Base-by-base conservation (phyloP, 2,797 vertebrate species). In the Sebastes goodei region DNA sequence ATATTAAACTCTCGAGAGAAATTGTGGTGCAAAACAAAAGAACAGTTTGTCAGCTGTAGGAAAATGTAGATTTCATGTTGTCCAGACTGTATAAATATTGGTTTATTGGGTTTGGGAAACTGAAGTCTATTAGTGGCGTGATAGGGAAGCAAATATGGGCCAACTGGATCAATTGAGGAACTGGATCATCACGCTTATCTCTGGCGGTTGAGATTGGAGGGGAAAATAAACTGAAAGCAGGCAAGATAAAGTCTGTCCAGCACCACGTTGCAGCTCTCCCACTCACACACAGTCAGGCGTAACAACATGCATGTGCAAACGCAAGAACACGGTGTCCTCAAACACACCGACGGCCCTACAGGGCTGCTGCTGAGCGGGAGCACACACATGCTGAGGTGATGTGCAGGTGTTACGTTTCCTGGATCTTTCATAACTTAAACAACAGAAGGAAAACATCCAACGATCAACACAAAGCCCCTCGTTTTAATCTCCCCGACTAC, bases 301-400 rank as follows among this genome's bases (percentile, higher is more conserved):
- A 70, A 25, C 33, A 55, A 55, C 75, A 73, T 46, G 79, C 74
- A 29, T 72, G 75, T 78, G 71, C 30, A 55, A 42, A 14, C 21
- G 72, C n/a, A 1, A 57, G 86, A 89, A 91, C 84, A 74, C 3
- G 0, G 52, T 86, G 90, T 90, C 68, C 87, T 88, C 9, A 1
- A 14, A 74, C 25, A 23, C 80, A 65, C 25, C 0, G 2, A 14
- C 1, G 23, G 25, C 59, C 56, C 88, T 61, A 11, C 29, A 23
- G 64, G 68, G 56, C 25, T 8, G 42, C 42, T 52, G 33, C 49
- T 3, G 74, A 72, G 74, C 6, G 8, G 66, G 32, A 29, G 66
- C 46, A 21, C 29, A 23, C 62, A 63, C 71, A 21, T 10, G 61
- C 81, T 21, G 25, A 70, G 71, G 70, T 27, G 74, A 55, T 61